Conservation (phyloP, 2,113 vertebrate genomes). For the Gymnarchus niloticus region DNA sequence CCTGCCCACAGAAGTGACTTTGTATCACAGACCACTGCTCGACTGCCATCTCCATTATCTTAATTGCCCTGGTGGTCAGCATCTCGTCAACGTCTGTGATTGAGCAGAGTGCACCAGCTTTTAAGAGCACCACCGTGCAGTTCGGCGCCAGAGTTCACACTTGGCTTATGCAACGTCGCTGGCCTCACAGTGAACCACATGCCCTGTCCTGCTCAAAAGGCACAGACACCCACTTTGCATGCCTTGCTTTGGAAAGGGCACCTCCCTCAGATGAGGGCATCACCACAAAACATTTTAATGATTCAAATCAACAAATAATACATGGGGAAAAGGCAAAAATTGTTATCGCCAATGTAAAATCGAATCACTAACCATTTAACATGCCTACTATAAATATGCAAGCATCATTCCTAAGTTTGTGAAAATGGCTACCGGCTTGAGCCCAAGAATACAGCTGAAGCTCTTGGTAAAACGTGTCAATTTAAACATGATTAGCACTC, state of each 20-base stretch:
- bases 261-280: no score
- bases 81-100: not conserved
- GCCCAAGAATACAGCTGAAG: not conserved
- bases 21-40: not conserved
- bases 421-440: not conserved
- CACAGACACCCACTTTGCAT: no score
- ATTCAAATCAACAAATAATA: not conserved
- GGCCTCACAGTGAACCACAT: no score
- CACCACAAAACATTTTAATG: not conserved
- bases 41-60: not conserved
- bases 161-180: not conserved
- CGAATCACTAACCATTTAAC: not conserved
- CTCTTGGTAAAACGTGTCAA: no score
- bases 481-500: not conserved
- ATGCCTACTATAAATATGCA: not conserved
- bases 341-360: not conserved
- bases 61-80: not conserved
- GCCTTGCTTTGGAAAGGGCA: no score
- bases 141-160: not conserved
- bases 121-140: not conserved
- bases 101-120: not conserved
- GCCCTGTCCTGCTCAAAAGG: no score
- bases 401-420: not conserved
- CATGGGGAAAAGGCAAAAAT: not conserved
- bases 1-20: not conserved